phyloP scores from a whole-genome alignment of 2,888 invertebrate species.

The Ephialtes manifestator region DNA sequence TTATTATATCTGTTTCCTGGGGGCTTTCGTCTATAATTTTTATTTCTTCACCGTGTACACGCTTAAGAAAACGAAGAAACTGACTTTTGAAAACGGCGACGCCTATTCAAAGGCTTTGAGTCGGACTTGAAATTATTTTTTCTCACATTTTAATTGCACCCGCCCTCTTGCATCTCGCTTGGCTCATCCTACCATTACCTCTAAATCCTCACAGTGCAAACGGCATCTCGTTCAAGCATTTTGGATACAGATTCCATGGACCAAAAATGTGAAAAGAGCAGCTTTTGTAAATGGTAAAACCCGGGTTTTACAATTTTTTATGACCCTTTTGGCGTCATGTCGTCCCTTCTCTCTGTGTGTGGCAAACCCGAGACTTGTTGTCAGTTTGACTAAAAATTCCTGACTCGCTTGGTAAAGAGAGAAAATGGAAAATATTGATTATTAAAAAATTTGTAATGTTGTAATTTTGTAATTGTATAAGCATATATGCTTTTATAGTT shows the following conservation, averaged over 20 bases:
- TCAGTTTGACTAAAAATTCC: slow-evolving; percentile 23
- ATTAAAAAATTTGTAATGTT: no score
- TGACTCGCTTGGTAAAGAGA: neutral
- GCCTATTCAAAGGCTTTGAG: slow-evolving; percentile 34
- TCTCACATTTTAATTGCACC: slow-evolving; percentile 40
- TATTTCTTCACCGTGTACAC: neutral
- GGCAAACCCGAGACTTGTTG: neutral
- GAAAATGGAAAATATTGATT: neutral
- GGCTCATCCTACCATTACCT: slow-evolving; percentile 8
- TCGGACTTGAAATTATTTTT: slow-evolving; percentile 32
- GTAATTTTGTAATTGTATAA: no score
- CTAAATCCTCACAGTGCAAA: neutral
- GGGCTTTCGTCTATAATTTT: neutral
- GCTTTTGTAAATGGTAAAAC: neutral
- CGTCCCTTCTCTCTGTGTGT: neutral
- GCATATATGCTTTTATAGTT: no score
- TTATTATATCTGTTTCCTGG: neutral
- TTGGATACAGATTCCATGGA: slow-evolving; percentile 10
- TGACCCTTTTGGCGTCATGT: slow-evolving; percentile 21
- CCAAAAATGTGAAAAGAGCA: slow-evolving; percentile 23
- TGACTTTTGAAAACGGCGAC: slow-evolving; percentile 3
- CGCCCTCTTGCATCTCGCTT: neutral
- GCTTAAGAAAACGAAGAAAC: neutral
- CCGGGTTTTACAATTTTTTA: slow-evolving; percentile 26
- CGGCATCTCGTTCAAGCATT: neutral